phyloP scores from a whole-genome alignment of 2,113 vertebrate species.

The Pluvianellus socialis region DNA sequence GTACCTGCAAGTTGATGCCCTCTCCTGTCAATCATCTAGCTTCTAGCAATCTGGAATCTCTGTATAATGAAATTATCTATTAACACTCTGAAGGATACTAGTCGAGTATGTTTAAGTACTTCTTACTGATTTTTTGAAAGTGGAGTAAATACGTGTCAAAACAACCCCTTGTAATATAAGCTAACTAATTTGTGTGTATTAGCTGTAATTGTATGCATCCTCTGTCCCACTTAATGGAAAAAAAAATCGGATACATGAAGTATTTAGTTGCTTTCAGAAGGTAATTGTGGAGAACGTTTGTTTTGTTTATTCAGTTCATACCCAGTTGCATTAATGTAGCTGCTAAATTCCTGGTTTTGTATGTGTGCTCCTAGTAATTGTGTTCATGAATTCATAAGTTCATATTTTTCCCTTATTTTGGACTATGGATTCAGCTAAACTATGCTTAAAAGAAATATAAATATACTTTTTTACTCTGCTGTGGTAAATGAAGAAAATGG shows the following conservation, averaged over 20 bases:
- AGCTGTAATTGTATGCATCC: neutral
- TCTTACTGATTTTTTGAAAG: neutral
- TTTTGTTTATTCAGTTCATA: neutral
- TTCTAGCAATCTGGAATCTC: neutral
- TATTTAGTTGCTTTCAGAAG: neutral
- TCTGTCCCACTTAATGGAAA: neutral
- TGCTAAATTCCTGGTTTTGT: neutral
- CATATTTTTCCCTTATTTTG: neutral
- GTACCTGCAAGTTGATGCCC: neutral
- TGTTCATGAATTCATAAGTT: neutral
- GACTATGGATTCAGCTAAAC: neutral
- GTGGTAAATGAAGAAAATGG: neutral
- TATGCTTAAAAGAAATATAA: neutral
- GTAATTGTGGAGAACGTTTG: neutral
- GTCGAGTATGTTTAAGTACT: neutral
- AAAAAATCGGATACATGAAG: neutral
- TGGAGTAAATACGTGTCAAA: neutral
- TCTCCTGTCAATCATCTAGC: neutral
- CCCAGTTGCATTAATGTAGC: neutral
- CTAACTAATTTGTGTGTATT: neutral
- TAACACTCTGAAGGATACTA: neutral
- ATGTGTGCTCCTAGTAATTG: neutral
- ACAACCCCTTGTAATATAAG: neutral
- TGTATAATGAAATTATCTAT: neutral
- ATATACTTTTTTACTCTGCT: neutral